Base-by-base conservation (phyloP, 2,113 vertebrate species). In the Leuciscus idus region DNA sequence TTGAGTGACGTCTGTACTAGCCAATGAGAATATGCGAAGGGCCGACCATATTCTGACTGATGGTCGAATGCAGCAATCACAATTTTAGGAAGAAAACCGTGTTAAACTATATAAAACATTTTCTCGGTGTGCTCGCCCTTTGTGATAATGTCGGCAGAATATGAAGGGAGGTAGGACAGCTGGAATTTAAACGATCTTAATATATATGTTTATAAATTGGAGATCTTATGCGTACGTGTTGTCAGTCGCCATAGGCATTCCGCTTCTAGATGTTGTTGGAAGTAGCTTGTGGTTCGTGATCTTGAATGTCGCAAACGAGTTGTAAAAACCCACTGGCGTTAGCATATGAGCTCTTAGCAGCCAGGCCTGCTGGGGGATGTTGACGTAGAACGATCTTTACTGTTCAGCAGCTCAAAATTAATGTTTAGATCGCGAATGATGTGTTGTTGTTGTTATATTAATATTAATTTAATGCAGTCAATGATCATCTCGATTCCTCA, bases 71-170 rank as follows among this genome's bases (percentile, higher is more conserved):
- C 80, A 86, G 72, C 93, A 94, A 95, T 95, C 86, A 90, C 81
- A 88, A 86, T 12, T 78, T 78, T 12, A 81, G 84, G 81, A 90
- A 85, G 81, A 89, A 48, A 70, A 52, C 86, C 76, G 81, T 89
- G 90, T 92, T 88, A 87, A 87, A 89, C 85, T 94, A 95, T 94
- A 94, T 90, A 94, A 93, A 83, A 90, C 86, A 91, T 92, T 91
- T 92, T 89, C 92, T 88, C 92, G 90, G 85, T 87, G 88, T 52
- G 72, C 72, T 93, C 94, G 92, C 91, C 92, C 94, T 94, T 94
- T 94, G 94, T 90, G 90, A 95, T 92, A 93, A 95, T 95, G 95
- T 95, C 95, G 92, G 94, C 95, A 85, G 93, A 94, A 90, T 93
- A 93, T 92, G 95, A 94, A 80, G 92, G 94, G 86, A 94, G 95